Evolutionary conservation across 2,113 vertebrate species (phyloP), one percentile per base, ranked within the genome.

Genomic region (Lepus timidus): DNA sequence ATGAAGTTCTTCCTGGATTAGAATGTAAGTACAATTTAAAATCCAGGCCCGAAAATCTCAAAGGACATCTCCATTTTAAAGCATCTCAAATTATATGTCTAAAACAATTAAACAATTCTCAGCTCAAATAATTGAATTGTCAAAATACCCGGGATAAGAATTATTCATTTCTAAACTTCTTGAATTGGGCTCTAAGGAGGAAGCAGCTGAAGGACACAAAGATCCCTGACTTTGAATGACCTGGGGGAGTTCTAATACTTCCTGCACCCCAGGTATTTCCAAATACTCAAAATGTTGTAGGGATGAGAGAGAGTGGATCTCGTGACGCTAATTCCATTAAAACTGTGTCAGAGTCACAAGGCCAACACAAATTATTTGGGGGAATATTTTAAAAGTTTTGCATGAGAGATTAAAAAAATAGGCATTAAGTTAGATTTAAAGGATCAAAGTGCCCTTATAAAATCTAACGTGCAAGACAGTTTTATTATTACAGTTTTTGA

Each of bases 401-500:
- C 44, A 9, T 29, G 27, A 85, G 9, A 13, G 22, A 85, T 82
- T 65, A 86, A 49, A 87, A 95, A 71, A 27, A 49, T 8, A 79
- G 20, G 16, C 19, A 55, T n/a, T 16, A 81, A 76, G 29, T 73
- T 94, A n/a, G 27, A 86, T 86, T 76, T 82, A 76, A 83, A 22
- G 70, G 0, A 4, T 85, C 23, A 71, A 78, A 62, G 27, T 82
- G 85, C 20, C 29, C 14, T 82, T 83, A 65, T 64, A 71, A 93
- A 82, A 39, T 81, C 19, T 89, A 78, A 88, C 76, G 71, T 82
- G 27, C 27, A 27, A 78, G 23, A 70, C 9, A 68, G 17, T 80
- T 70, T 95, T 89, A 52, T 52, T 83, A 36, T 84, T 82, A 12
- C 6, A 61, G 19, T 44, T 93, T 88, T 95, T 75, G 65, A 74